Evolutionary conservation across 1,140 invertebrate genomes (phyloP), one percentile per base, ranked within the genome.

Genomic region (Hylaeus volcanicus): DNA sequence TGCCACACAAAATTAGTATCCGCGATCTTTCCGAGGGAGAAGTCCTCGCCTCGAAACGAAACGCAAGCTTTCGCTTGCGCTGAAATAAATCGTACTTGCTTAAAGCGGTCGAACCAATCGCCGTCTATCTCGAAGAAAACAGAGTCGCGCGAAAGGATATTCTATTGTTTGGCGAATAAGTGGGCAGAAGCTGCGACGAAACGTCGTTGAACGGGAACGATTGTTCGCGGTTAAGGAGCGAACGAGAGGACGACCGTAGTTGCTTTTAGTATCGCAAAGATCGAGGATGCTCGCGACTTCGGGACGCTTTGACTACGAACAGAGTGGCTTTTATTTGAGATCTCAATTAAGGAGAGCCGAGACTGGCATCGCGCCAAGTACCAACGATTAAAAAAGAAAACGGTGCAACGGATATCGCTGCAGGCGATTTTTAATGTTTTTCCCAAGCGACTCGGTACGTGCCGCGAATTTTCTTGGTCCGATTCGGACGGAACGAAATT

Each of bases 381-480:
- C 39, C 51, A 9, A 56, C 79, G 39, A 81, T 61, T 68, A 61
- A 74, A 74, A 68, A 68, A 64, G 39, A 12, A 70, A 51, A 53
- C 39, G 69, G 41, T 12, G 69, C 53, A 74, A 39, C 77, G 61
- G 61, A 66, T 74, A 79, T 79, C 77, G 51, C 71, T 63, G 53
- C 14, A 53, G 77, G 71, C 77, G 77, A 79, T 79, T 79, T 79
- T 79, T 74, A 73, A 79, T 79, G 77, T 79, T 74, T 79, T 74
- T 79, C 71, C 77, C 74, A 74, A 79, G 71, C 77, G 71, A 48
- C 61, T 37, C 5, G 41, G 43, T 79, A 79, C 77, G 77, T 79
- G 77, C 77, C 61, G 43, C 70, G 77, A 79, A 79, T 79, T 51
- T 37, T 37, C 61, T 53, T 58, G 61, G 58, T 48, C 48, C 69